Conservation (phyloP, 2,888 invertebrate genomes). For the Agonopterix heracliana region DNA sequence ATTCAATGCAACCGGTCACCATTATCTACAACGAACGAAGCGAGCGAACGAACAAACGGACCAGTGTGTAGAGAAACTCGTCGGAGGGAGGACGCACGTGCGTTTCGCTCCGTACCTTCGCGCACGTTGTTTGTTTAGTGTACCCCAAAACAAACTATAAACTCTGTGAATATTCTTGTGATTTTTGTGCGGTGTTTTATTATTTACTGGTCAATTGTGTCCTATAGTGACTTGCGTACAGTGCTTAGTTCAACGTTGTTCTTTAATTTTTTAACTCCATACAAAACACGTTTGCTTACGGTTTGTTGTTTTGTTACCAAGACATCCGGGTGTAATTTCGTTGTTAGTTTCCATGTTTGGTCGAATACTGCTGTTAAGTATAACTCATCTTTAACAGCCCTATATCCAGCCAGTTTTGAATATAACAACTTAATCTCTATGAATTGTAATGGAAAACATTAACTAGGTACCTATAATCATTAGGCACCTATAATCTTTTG, state of each 20-base stretch:
- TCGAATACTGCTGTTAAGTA: conserved; percentile 13
- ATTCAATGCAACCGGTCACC: conserved; percentile 49
- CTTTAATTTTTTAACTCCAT: conserved; percentile 46
- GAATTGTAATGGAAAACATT: conserved; percentile 34
- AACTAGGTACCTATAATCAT: conserved; percentile 7
- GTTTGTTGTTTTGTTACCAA: conserved; percentile 69
- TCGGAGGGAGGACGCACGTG: conserved; percentile 48
- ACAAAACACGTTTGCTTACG: conserved; percentile 64
- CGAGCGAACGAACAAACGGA: conserved; percentile 19
- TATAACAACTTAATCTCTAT: neutral
- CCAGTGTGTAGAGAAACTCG: conserved; percentile 50
- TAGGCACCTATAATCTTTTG: too few relatives aligned
- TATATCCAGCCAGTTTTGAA: too few relatives aligned
- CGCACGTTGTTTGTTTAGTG: conserved; percentile 37
- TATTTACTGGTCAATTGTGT: conserved; percentile 13
- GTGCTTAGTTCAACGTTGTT: conserved; percentile 41
- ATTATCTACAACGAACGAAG: conserved; percentile 30
- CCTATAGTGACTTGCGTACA: conserved; percentile 39
- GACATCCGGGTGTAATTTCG: conserved; percentile 60
- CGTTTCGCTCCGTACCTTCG: conserved; percentile 24
- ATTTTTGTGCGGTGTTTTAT: conserved; percentile 38
- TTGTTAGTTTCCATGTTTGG: conserved; percentile 30
- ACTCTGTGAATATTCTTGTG: conserved; percentile 48
- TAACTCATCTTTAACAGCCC: too few relatives aligned
- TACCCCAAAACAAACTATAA: conserved; percentile 42